A percentile compares a stretch with the other conserved stretches of the same genome.
Conservation (phyloP, 2,797 vertebrate genomes). For the Fundulus diaphanus region DNA sequence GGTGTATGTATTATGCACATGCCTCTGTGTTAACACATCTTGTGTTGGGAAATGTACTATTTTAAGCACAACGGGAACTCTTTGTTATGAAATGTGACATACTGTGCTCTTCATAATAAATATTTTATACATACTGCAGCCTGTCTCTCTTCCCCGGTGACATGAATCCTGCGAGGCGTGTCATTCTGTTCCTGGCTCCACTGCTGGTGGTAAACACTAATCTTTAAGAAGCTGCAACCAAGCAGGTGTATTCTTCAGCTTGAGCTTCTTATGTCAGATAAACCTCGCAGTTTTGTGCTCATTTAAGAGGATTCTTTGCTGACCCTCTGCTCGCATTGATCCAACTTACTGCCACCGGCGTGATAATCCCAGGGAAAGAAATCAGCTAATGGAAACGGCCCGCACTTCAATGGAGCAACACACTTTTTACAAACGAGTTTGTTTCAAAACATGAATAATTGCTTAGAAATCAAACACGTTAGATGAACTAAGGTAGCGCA, state of each 20-base stretch:
- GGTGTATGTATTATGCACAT: slow-evolving; percentile 73
- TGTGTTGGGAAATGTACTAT: slow-evolving; percentile 71
- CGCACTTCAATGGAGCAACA: slow-evolving; percentile 29
- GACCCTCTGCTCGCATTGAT: slow-evolving; percentile 61
- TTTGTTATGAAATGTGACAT: slow-evolving; percentile 77
- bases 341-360: slow-evolving; percentile 67
- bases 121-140: slow-evolving; percentile 78
- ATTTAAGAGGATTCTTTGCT: slow-evolving; percentile 77
- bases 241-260: slow-evolving; percentile 59
- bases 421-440: neutral
- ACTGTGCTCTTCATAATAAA: slow-evolving; percentile 83
- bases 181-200: slow-evolving; percentile 26
- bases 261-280: slow-evolving; percentile 68
- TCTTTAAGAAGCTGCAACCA: slow-evolving; percentile 62
- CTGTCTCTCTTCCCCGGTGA: slow-evolving; percentile 26
- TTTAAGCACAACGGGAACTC: slow-evolving; percentile 77
- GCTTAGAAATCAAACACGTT: neutral
- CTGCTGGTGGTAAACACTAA: slow-evolving; percentile 34
- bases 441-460: neutral
- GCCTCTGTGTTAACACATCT: slow-evolving; percentile 68
- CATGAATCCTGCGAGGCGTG: neutral
- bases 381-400: slow-evolving; percentile 65
- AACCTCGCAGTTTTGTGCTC: slow-evolving; percentile 59
- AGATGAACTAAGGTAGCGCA: slow-evolving; percentile 17
- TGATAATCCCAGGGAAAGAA: slow-evolving; percentile 64